Evolutionary conservation across 1,140 invertebrate species (phyloP).

Genomic region (Drosophila repletoides): DNA sequence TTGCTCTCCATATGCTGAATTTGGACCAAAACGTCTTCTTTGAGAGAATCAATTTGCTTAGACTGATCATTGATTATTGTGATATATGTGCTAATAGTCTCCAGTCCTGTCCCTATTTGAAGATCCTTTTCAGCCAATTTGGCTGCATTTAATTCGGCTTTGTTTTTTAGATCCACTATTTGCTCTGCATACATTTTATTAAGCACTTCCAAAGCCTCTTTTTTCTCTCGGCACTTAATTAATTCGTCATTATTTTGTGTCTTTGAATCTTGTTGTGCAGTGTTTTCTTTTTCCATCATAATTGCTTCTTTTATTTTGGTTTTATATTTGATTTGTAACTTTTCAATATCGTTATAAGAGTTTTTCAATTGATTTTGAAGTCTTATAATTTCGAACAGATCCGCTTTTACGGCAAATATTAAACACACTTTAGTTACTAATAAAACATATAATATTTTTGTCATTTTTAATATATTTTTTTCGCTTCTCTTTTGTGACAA

Average conservation of each 20-base stretch:
- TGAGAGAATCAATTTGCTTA: conserved; percentile 10
- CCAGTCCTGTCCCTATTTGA: conserved; percentile 9
- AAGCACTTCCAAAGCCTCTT: conserved; percentile 8
- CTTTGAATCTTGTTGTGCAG: background rate
- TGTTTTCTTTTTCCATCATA: conserved; percentile 3
- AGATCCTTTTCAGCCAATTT: conserved; percentile 6
- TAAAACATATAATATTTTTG: background rate
- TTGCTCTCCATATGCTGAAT: conserved; percentile 13
- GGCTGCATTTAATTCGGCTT: background rate
- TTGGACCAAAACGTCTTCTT: conserved; percentile 5
- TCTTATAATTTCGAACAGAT: conserved; percentile 18
- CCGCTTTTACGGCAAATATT: background rate
- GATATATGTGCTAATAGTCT: conserved; percentile 12
- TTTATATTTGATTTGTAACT: conserved; percentile 22
- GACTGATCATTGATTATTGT: conserved; percentile 28
- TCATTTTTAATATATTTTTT: conserved; percentile 7
- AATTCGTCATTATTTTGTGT: conserved; percentile 4
- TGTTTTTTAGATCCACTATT: conserved; percentile 9
- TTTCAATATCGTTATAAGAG: conserved; percentile 22
- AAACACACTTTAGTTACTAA: background rate
- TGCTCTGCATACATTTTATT: conserved; percentile 30
- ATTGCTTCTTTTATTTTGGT: conserved; percentile 24
- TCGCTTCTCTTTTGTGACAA: background rate
- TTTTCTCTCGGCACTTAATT: conserved; percentile 19
- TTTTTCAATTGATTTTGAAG: conserved; percentile 31